These are phyloP conservation scores for Gallinago undulata DNA, from an alignment of 2,113 vertebrate genomes.

Conservation along the genomic window DNA sequence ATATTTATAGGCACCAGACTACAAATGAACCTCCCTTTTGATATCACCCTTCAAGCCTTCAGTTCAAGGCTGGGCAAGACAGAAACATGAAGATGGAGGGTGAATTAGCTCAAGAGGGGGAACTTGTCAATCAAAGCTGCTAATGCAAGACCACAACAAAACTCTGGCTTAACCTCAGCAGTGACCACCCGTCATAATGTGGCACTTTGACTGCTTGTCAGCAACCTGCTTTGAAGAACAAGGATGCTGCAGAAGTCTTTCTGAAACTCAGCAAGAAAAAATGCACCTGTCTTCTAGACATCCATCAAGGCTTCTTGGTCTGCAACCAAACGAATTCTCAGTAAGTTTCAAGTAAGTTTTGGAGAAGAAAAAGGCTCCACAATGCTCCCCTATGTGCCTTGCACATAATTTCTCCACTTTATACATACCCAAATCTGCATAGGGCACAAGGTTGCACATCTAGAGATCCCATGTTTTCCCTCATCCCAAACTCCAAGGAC, in stretches of 20 bases:
- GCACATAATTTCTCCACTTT: neutral
- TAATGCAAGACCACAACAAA: slow-evolving; percentile 1
- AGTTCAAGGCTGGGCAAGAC: neutral
- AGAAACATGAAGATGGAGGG: neutral
- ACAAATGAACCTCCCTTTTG: neutral
- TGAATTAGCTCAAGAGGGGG: neutral
- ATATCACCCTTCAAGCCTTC: neutral
- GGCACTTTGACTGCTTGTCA: slow-evolving; percentile 7
- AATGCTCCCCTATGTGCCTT: neutral
- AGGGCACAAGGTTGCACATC: neutral
- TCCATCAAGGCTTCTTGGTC: neutral
- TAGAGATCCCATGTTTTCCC: neutral
- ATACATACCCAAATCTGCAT: neutral
- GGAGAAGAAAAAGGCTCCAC: neutral
- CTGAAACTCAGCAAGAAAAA: neutral
- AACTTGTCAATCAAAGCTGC: slow-evolving; percentile 34
- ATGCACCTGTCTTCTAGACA: neutral
- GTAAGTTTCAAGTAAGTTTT: neutral
- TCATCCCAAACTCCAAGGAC: neutral
- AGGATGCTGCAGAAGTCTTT: neutral
- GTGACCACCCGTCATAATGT: neutral
- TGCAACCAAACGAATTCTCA: neutral
- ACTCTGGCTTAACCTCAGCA: neutral
- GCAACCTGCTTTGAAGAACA: neutral
- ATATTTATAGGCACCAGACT: neutral